Conservation (phyloP, 2,888 invertebrate genomes). For the Drosophila algonquin region DNA sequence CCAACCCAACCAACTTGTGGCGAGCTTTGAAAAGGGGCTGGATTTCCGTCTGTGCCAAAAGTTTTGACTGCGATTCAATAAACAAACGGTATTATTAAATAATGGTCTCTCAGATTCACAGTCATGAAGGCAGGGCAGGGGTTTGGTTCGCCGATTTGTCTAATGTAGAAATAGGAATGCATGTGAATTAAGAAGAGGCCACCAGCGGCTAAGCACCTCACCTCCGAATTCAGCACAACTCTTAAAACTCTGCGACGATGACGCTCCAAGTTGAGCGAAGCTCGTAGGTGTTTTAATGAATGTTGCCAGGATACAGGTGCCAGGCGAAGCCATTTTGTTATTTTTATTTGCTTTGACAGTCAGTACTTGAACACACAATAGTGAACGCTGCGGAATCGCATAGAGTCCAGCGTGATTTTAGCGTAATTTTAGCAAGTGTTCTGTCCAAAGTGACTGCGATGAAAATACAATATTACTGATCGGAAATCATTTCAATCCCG, state of each 20-base stretch:
- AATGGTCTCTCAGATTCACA: constrained; percentile 58
- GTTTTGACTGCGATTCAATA: constrained; percentile 76
- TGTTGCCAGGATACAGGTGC: constrained; percentile 83
- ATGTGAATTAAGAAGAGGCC: constrained; percentile 63
- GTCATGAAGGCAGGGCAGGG: constrained; percentile 28
- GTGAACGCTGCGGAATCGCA: constrained; percentile 57
- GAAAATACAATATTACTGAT: not conserved
- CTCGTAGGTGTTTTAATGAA: constrained; percentile 75
- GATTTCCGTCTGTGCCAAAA: constrained; percentile 76
- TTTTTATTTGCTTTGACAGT: constrained; percentile 82
- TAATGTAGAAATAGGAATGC: constrained; percentile 44
- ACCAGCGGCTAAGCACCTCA: constrained; percentile 11
- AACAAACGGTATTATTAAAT: constrained; percentile 79
- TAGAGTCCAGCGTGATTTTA: constrained; percentile 31
- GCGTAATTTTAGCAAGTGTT: constrained; percentile 35
- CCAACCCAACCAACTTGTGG: constrained; percentile 59
- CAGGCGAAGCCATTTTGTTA: constrained; percentile 81
- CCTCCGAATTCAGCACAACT: constrained; percentile 60
- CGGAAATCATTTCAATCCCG: constrained; percentile 5
- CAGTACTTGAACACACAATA: constrained; percentile 73
- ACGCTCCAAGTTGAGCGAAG: constrained; percentile 38
- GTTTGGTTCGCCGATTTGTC: constrained; percentile 46
- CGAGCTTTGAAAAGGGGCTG: constrained; percentile 48
- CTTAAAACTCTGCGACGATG: constrained; percentile 26
- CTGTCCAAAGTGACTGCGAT: constrained; percentile 15